phyloP scores from a whole-genome alignment of 2,797 vertebrate genomes.

The Sebastes dallii region DNA sequence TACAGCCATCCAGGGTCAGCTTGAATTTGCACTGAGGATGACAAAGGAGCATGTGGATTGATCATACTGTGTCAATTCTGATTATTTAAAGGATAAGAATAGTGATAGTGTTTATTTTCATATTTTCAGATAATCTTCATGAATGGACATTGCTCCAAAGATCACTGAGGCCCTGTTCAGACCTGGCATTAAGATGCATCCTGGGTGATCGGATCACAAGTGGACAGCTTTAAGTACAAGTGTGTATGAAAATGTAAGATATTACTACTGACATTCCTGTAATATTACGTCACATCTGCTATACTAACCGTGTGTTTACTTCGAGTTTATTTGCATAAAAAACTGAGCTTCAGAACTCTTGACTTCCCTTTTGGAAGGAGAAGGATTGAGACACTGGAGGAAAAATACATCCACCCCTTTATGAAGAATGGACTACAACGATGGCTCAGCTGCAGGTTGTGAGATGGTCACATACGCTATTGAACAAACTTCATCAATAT shows the following conservation, averaged over 20 bases:
- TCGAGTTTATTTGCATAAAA: no score
- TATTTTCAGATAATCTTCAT: not conserved
- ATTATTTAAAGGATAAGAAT: not conserved
- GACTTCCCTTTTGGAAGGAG: no score
- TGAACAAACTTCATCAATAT: not conserved
- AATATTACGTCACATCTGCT: no score
- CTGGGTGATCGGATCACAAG: no score
- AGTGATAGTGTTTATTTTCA: not conserved
- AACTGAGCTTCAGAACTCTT: no score
- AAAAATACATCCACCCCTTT: not conserved
- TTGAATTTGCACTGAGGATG: conserved; percentile 84
- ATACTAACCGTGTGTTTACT: no score
- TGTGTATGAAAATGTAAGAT: no score
- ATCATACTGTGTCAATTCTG: not conserved
- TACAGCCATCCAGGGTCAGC: conserved; percentile 84
- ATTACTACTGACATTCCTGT: no score
- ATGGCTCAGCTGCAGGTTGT: not conserved
- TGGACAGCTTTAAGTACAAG: no score
- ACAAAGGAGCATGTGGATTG: not conserved
- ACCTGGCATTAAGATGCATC: no score
- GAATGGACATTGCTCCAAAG: not conserved
- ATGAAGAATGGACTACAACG: not conserved
- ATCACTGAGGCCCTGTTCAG: not conserved
- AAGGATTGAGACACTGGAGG: no score
- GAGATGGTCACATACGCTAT: not conserved